phyloP scores from a whole-genome alignment of 1,140 invertebrate genomes.

The Capitella teleta region DNA sequence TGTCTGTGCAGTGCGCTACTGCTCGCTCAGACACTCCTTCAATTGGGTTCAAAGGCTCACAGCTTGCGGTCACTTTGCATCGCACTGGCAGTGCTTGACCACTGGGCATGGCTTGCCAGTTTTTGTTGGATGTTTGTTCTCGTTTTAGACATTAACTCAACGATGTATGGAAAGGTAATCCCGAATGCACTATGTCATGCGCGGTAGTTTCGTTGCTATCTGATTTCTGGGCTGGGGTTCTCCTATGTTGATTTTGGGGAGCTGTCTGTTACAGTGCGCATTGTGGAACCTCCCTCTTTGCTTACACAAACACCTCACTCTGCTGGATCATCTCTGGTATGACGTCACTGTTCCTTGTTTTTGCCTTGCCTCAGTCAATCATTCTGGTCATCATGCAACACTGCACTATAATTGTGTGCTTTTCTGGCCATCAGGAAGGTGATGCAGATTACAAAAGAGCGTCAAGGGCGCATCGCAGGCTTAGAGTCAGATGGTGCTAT shows the following conservation, averaged over 20 bases:
- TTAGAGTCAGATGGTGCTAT: conserved; percentile 19
- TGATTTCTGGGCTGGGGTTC: conserved; percentile 44
- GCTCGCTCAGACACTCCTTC: conserved; percentile 41
- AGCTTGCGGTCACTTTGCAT: conserved; percentile 11
- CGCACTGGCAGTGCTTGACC: conserved; percentile 40
- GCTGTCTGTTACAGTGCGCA: conserved; percentile 42
- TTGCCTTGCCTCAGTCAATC: conserved; percentile 35
- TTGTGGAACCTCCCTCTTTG: conserved; percentile 8
- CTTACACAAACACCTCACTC: neutral
- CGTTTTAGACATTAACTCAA: conserved; percentile 51
- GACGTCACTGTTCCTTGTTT: conserved; percentile 31
- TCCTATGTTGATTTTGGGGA: conserved; percentile 40
- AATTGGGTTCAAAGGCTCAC: conserved; percentile 25
- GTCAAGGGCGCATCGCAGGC: conserved; percentile 15
- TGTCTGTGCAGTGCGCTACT: conserved; percentile 41
- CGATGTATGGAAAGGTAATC: conserved; percentile 38
- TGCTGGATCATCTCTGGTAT: conserved; percentile 1
- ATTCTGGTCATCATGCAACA: conserved; percentile 36
- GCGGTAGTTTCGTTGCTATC: conserved; percentile 44
- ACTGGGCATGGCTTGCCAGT: conserved; percentile 45
- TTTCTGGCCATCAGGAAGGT: conserved; percentile 47
- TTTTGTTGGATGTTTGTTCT: conserved; percentile 51
- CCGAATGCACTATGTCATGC: conserved; percentile 10
- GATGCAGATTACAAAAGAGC: conserved; percentile 17
- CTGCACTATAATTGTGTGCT: conserved; percentile 33